Evolutionary conservation across 2,888 invertebrate species (phyloP), one percentile per base, ranked within the genome.

Genomic region (Cyrtodaria siliqua): DNA sequence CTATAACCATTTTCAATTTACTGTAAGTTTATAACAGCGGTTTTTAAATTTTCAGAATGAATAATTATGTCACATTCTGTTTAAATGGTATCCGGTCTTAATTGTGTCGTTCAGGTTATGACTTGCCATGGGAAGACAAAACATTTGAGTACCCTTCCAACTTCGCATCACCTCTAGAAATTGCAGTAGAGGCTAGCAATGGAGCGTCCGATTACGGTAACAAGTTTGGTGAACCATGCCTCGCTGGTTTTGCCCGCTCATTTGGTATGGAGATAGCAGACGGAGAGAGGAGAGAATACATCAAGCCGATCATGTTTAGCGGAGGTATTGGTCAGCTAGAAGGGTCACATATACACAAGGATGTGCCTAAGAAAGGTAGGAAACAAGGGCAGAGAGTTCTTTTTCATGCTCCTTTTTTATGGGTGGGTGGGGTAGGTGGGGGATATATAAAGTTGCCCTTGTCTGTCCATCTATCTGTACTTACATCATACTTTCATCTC

Each of bases 161-260:
- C 85, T 97, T 99, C 94, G 98, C 99, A 1, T 94, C 95, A 0
- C 98, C 99, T 0, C 93, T 97, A 16, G 96, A 98, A 92, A 96
- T 99, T 52, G 95, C 97, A 23, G 96, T 99, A 29, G 98, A 99
- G 93, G 99, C 99, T 0, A 98, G 98, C 92, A 97, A 99, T 92
- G 99, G 99, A 1, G 99, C 99, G 2, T 98, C 98, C 0, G 99
- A 99, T 93, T 99, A 99, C 93, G 99, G 99, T 8, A 99, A 99
- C 93, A 99, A 99, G 94, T 99, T 99, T 93, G 99, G 99, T 0
- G 99, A 99, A 92, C 99, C 99, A 0, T 95, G 99, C 0, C 95
- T 99, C 79, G 94, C 95, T 89, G 99, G 99, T 6, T 99, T 99
- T 92, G 96, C 96, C 0, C 95, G 98, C 64, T 96, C 98, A 0